Evolutionary conservation across 2,888 invertebrate species (phyloP).

Genomic region (Aphidius colemani): DNA sequence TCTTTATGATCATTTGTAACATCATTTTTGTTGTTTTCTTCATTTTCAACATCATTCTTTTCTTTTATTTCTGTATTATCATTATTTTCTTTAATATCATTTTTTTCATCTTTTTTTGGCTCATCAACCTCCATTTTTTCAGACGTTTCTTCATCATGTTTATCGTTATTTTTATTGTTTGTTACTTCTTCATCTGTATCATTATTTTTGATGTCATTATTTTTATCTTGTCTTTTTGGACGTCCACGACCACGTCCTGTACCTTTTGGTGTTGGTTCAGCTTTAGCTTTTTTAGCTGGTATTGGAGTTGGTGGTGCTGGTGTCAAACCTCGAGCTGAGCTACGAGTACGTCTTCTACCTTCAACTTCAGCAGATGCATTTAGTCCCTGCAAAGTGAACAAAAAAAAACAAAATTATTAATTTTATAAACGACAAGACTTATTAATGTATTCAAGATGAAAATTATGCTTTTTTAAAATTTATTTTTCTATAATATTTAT

Average conservation of each 20-base stretch:
- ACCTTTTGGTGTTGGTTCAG: conserved; percentile 52
- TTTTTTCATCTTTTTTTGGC: conserved; percentile 46
- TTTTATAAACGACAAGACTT: too few relatives aligned
- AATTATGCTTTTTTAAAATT: too few relatives aligned
- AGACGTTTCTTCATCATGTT: conserved; percentile 43
- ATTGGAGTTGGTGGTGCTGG: conserved; percentile 63
- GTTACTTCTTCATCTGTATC: conserved; percentile 51
- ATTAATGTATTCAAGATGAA: too few relatives aligned
- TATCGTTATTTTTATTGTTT: conserved; percentile 54
- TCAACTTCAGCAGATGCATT: conserved; percentile 62
- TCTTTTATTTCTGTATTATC: conserved; percentile 35
- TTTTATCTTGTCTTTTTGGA: conserved; percentile 55
- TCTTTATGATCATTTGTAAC: conserved; percentile 46
- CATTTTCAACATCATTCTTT: conserved; percentile 30
- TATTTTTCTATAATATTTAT: not conserved
- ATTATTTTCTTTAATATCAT: conserved; percentile 41
- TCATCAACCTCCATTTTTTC: conserved; percentile 55
- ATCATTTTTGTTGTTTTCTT: conserved; percentile 36
- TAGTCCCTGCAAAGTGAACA: conserved; percentile 55
- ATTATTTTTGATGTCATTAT: conserved; percentile 42
- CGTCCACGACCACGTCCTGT: conserved; percentile 57
- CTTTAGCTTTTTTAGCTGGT: conserved; percentile 63
- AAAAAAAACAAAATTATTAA: not conserved
- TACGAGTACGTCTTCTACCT: conserved; percentile 65
- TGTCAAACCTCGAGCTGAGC: conserved; percentile 63